phyloP scores from a whole-genome alignment of 2,797 vertebrate genomes.

The Acropternis orthonyx region DNA sequence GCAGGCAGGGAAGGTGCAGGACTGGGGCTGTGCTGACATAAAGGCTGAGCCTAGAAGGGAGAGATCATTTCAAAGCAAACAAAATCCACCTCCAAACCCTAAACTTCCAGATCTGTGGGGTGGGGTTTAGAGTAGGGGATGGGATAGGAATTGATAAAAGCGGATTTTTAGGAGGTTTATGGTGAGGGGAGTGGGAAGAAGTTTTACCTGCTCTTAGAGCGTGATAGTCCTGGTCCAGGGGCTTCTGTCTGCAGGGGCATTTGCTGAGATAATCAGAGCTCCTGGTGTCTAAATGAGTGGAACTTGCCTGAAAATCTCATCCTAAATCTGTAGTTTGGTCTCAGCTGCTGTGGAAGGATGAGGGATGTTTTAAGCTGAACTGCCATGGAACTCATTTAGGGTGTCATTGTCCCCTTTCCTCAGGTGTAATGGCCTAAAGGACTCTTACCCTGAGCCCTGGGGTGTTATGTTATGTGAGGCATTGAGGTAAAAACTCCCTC shows the following conservation, averaged over 20 bases:
- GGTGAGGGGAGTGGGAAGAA: not conserved
- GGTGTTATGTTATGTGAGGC: rapidly evolving
- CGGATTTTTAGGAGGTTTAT: not conserved
- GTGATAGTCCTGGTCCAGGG: not conserved
- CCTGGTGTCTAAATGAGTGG: not conserved
- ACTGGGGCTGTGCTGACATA: not conserved
- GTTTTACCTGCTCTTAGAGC: not conserved
- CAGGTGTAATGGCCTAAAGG: not conserved
- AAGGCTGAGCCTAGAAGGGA: not conserved
- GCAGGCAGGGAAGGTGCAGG: not conserved
- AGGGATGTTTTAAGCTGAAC: not conserved
- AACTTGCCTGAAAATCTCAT: not conserved
- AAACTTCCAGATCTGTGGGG: not conserved
- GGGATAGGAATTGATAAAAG: not conserved
- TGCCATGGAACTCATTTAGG: not conserved
- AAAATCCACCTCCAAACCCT: not conserved
- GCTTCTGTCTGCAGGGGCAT: not conserved
- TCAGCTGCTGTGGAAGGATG: not conserved
- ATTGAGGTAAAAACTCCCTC: not conserved
- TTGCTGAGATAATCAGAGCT: not conserved
- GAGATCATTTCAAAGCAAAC: slow-evolving; percentile 10
- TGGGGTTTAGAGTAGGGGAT: not conserved
- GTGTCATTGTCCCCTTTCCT: not conserved
- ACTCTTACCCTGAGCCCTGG: not conserved
- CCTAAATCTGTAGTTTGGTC: not conserved